Evolutionary conservation across 2,113 vertebrate species (phyloP), one percentile per base, ranked within the genome.

Genomic region (Thamnaconus septentrionalis): DNA sequence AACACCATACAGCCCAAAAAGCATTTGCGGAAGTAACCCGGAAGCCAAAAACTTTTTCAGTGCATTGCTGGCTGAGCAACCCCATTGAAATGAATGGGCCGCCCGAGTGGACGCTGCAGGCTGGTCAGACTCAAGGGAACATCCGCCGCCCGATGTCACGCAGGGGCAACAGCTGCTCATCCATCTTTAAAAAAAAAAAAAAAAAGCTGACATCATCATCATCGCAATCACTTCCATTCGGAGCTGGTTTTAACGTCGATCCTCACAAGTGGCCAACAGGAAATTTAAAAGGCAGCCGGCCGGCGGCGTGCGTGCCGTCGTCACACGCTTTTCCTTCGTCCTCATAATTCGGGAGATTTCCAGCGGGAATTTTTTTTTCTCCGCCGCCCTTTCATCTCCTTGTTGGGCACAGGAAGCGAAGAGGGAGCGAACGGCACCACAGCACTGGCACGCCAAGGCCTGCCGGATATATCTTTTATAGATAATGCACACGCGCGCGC

Each of bases 321-420:
- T 58, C 66, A 62, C 39, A 56, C 10, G 59, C 67, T 74, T 80
- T 87, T 86, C 40, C 82, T 79, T 79, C 71, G 64, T 64, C 68
- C 69, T 60, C 80, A 77, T 84, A 80, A 85, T 71, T 80, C 66
- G 83, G 75, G 68, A 78, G 66, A 77, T 78, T 76, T 75, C 59
- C 84, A 84, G 81, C 82, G 85, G 77, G 82, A 80, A 86, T 78
- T 87, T 86, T 75, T 86, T 75, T 31, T 31, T 31, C 18, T 31
- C 18, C 18, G 18, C 59, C 5, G 50, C 52, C 63, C 78, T 87
- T 88, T 87, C 76, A 89, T 91, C 86, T 83, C 68, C 42, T 63
- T 76, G 57, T 65, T 56, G 62, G 59, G 59, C 68, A 79, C 74
- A 79, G 75, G 65, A 64, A 61, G 56, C 31, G 3, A 71, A 72